Percentiles rank a stretch among this genome's conserved stretches.
phyloP scores from a whole-genome alignment of 2,797 vertebrate species.

The Leptoclinus maculatus region DNA sequence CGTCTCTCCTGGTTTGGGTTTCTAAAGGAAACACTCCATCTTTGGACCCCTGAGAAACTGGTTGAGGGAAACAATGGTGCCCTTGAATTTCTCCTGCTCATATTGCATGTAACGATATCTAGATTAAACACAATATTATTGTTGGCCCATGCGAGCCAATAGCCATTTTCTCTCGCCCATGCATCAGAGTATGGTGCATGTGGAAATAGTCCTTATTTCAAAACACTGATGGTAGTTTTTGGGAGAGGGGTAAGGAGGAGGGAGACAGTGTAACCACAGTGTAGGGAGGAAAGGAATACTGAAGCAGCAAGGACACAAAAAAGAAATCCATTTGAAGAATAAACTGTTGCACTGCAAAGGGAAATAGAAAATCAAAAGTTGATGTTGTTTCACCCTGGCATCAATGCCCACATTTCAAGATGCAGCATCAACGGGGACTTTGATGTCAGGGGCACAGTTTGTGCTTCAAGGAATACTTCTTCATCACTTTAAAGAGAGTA shows the following conservation, averaged over 20 bases:
- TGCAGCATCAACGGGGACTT: slow-evolving; percentile 20
- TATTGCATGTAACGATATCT: slow-evolving; percentile 83
- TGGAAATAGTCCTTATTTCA: slow-evolving; percentile 70
- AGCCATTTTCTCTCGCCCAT: slow-evolving; percentile 71
- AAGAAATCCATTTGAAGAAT: slow-evolving; percentile 38
- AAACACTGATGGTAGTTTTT: slow-evolving; percentile 60
- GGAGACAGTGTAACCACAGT: slow-evolving; percentile 57
- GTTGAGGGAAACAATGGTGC: slow-evolving; percentile 76
- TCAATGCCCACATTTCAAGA: neutral
- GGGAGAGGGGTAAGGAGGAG: slow-evolving; percentile 19
- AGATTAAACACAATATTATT: slow-evolving; percentile 86
- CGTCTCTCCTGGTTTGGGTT: slow-evolving; percentile 72
- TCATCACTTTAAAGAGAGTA: neutral
- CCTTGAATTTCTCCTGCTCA: slow-evolving; percentile 79
- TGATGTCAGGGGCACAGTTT: slow-evolving; percentile 35
- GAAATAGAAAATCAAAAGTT: slow-evolving; percentile 28
- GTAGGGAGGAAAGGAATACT: slow-evolving; percentile 41
- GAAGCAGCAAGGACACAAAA: slow-evolving; percentile 27
- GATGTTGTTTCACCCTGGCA: slow-evolving; percentile 25
- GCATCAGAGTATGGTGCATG: slow-evolving; percentile 64
- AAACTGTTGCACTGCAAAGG: slow-evolving; percentile 20
- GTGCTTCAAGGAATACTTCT: slow-evolving; percentile 2
- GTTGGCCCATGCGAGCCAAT: slow-evolving; percentile 76
- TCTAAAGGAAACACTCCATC: slow-evolving; percentile 77
- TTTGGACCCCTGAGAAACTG: slow-evolving; percentile 61